Percentiles rank a stretch among this genome's conserved stretches.
These are phyloP conservation scores for Lethocerus indicus DNA, from an alignment of 1,140 invertebrate species.

Conservation along the genomic window DNA sequence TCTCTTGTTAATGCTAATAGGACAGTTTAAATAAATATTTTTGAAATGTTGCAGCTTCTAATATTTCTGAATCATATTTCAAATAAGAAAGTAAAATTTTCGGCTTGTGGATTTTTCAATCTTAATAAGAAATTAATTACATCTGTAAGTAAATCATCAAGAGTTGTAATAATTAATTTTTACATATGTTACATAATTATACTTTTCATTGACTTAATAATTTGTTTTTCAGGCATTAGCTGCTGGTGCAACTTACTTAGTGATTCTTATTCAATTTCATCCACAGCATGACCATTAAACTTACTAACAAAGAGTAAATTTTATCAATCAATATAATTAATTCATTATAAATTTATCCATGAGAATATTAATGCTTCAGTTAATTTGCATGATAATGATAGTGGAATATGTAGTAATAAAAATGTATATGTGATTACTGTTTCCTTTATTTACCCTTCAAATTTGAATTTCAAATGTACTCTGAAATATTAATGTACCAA, in stretches of 20 bases:
- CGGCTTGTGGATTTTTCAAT: constrained; percentile 3
- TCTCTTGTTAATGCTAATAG: constrained; percentile 10
- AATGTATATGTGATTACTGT: background rate
- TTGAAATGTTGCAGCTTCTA: background rate
- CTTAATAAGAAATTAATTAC: constrained; percentile 5
- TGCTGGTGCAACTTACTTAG: constrained; percentile 6
- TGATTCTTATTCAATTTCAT: constrained; percentile 6
- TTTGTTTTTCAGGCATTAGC: constrained; percentile 5
- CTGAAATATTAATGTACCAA: too few relatives aligned
- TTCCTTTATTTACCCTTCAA: background rate
- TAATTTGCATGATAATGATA: background rate
- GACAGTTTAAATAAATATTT: constrained; percentile 8
- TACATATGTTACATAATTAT: background rate
- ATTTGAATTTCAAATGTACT: too few relatives aligned
- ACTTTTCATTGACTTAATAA: background rate
- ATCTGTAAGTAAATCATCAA: background rate
- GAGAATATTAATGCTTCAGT: background rate
- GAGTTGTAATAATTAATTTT: background rate
- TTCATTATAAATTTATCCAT: too few relatives aligned
- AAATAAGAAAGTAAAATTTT: background rate
- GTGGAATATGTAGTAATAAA: background rate
- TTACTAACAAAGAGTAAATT: background rate
- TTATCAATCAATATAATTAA: too few relatives aligned
- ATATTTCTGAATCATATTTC: constrained; percentile 2
- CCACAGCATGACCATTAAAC: background rate